Evolutionary conservation across 2,113 vertebrate species (phyloP).

Genomic region (Papio anubis): DNA sequence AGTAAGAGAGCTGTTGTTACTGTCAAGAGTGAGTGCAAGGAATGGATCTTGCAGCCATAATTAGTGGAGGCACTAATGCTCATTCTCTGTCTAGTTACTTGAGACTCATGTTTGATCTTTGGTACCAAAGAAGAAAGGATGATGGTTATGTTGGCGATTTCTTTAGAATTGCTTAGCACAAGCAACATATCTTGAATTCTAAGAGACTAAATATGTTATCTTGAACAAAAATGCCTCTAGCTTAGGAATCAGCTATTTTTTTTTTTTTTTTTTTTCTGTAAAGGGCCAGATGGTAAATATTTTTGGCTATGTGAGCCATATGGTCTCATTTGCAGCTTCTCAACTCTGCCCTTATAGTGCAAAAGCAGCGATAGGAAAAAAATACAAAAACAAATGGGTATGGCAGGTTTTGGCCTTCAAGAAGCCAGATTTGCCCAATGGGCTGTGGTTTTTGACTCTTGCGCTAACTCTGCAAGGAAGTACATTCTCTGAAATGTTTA

Average conservation of each 20-base stretch:
- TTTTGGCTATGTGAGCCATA: not conserved
- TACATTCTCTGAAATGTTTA: not conserved
- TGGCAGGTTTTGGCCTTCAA: not conserved
- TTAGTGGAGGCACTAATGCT: not conserved
- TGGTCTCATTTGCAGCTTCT: not conserved
- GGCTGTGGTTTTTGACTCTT: not conserved
- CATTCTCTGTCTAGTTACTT: not conserved
- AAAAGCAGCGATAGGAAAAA: not conserved
- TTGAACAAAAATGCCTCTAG: not conserved
- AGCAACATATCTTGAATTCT: not conserved
- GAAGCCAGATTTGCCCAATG: not conserved
- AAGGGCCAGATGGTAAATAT: not conserved
- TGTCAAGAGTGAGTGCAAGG: not conserved
- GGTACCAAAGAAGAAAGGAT: not conserved
- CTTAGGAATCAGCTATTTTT: not conserved
- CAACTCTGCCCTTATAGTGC: not conserved
- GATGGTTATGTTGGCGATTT: not conserved
- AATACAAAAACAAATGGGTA: not conserved
- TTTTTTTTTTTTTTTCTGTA: not conserved
- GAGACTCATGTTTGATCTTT: constrained; percentile 24
- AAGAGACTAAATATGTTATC: not conserved
- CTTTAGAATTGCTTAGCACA: not conserved
- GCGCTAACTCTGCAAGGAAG: not conserved
- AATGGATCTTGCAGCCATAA: not conserved
- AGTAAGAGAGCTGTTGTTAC: not conserved